phyloP scores from a whole-genome alignment of 2,797 vertebrate species.

The Halcyon smyrnensis region DNA sequence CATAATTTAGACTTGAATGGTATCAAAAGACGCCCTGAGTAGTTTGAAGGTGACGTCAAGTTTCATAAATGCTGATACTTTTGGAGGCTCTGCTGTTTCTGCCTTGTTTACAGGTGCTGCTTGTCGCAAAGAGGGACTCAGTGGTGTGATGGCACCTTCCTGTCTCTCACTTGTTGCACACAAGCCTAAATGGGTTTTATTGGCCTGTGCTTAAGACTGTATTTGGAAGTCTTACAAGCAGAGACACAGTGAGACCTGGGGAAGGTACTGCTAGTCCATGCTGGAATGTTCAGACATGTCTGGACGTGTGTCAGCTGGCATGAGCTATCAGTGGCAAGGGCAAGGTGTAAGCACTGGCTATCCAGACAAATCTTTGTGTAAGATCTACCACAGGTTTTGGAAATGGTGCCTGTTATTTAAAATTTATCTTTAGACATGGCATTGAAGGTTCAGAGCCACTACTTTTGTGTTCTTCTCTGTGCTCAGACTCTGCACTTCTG shows the following conservation, averaged over 20 bases:
- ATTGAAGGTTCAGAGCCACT: neutral
- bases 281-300: no score
- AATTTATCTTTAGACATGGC: neutral
- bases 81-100: neutral
- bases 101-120: neutral
- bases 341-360: neutral
- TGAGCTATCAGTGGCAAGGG: neutral
- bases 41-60: neutral
- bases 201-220: neutral
- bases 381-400: neutral
- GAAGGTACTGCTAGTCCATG: rapidly evolving
- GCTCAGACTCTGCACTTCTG: neutral
- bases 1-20: rapidly evolving
- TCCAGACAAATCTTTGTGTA: neutral
- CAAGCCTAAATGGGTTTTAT: neutral
- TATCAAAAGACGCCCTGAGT: rapidly evolving
- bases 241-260: neutral
- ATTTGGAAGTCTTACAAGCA: no score
- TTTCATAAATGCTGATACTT: neutral
- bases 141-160: neutral
- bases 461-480: neutral
- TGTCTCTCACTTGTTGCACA: neutral
- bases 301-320: neutral
- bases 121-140: neutral
- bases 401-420: neutral